Evolutionary conservation across 2,888 invertebrate genomes (phyloP).

Genomic region (Hirtodrosophila duncani): DNA sequence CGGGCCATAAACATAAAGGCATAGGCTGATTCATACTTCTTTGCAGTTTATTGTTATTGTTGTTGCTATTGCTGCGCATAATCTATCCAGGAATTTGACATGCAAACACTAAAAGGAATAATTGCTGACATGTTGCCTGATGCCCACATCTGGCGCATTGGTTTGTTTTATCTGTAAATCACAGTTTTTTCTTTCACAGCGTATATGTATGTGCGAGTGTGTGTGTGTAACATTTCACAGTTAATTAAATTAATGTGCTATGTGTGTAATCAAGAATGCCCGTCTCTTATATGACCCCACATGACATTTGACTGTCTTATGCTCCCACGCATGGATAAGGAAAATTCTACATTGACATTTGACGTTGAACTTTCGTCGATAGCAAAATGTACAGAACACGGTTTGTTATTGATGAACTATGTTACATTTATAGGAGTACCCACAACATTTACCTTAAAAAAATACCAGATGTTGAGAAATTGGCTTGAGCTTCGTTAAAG

Average conservation of each 20-base stretch:
- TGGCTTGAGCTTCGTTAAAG: no score
- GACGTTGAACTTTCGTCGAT: no score
- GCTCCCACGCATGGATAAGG: not conserved
- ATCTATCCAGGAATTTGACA: slow-evolving; percentile 51
- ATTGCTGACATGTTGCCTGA: slow-evolving; percentile 45
- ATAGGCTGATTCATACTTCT: slow-evolving; percentile 53
- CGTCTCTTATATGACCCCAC: slow-evolving; percentile 26
- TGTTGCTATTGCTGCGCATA: slow-evolving; percentile 14
- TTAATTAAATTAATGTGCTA: slow-evolving; percentile 63
- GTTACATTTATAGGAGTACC: no score
- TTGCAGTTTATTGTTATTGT: slow-evolving; percentile 9
- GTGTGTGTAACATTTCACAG: slow-evolving; percentile 43
- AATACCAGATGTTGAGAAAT: no score
- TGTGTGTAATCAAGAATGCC: slow-evolving; percentile 28
- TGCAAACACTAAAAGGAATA: slow-evolving; percentile 48
- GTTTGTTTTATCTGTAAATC: no score
- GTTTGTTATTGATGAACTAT: not conserved
- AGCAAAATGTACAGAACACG: no score
- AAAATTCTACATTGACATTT: slow-evolving; percentile 15
- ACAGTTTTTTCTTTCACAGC: no score
- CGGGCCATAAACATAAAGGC: no score
- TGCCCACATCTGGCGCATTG: no score
- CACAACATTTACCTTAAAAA: no score
- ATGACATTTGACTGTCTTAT: slow-evolving; percentile 45
- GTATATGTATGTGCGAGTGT: no score